Evolutionary conservation across 2,797 vertebrate species (phyloP), one percentile per base, ranked within the genome.

Genomic region (Lerista edwardsae): DNA sequence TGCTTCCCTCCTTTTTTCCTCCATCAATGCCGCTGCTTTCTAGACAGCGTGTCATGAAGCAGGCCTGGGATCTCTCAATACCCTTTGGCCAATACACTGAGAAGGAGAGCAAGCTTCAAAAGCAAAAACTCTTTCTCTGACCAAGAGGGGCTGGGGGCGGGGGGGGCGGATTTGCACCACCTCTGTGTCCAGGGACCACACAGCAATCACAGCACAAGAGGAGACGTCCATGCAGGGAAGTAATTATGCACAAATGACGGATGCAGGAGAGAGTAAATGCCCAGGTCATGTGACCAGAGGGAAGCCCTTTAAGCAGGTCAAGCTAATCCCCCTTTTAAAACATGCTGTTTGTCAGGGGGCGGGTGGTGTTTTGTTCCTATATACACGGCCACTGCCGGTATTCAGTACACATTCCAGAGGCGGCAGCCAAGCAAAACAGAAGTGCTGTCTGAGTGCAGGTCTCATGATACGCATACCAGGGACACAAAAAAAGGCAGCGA

Each of bases 31-130:
- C 64, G 17, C 29, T 1, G 34, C 4, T 25, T n/a, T 11, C 31
- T 11, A 15, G 23, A 25, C 1, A 9, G 4, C 3, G 12, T 8
- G 3, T 12, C n/a, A 36, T 27, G 2, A 57, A 25, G 34, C 14
- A 39, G 3, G 29, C 47, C 6, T 55, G 15, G 31, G 23, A 6
- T 29, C 12, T 34, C 82, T 15, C 44, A 34, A 57, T 51, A 39
- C 14, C 67, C 2, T 4, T 31, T 0, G 0, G 87, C 57, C 0
- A 0, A 47, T 0, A 0, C 0, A 0, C 12, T 2, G 0, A 0
- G 86, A 85, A 29, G 14, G 62, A 89, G 75, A 79, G 17, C n/a
- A 23, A 64, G 25, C 8, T 82, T 12, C n/a, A 17, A 77, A 21
- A 62, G 9, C 7, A 0, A 71, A 85, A 72, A 34, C 51, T n/a